phyloP scores from a whole-genome alignment of 2,888 invertebrate genomes.

The Drosophila diplacantha region DNA sequence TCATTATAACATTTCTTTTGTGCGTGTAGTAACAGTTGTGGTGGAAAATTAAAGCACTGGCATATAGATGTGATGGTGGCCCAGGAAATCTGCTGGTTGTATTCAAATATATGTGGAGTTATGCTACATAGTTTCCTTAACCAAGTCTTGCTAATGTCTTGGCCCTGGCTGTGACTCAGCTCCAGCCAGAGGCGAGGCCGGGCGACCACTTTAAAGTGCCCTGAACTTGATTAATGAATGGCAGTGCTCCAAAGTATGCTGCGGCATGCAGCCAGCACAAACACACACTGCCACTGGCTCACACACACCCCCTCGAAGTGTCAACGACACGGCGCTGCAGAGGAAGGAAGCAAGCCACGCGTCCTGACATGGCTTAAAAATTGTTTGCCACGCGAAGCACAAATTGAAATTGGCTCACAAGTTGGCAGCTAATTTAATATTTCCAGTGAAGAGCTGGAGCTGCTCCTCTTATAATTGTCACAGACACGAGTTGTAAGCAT shows the following conservation, averaged over 20 bases:
- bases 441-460: constrained; percentile 6
- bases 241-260: constrained; percentile 64
- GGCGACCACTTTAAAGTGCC: constrained; percentile 65
- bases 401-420: constrained; percentile 67
- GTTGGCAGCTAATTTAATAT: constrained; percentile 70
- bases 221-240: constrained; percentile 71
- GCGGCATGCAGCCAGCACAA: constrained; percentile 43
- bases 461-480: constrained; percentile 32
- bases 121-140: not conserved
- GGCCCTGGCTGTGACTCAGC: not conserved
- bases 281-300: constrained; percentile 4
- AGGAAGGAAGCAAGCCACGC: constrained; percentile 6
- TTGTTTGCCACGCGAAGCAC: constrained; percentile 41
- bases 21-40: not conserved
- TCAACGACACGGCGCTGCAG: constrained; percentile 56
- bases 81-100: not conserved
- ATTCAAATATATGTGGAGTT: not conserved
- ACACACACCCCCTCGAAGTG: constrained; percentile 49
- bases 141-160: not conserved
- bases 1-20: constrained; percentile 61
- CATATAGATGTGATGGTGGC: not conserved
- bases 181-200: constrained; percentile 7
- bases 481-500: constrained; percentile 33
- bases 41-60: not conserved
- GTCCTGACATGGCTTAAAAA: constrained; percentile 34